Evolutionary conservation across 1,140 invertebrate genomes (phyloP), one percentile per base, ranked within the genome.

Genomic region (Leptoteleia sp.): DNA sequence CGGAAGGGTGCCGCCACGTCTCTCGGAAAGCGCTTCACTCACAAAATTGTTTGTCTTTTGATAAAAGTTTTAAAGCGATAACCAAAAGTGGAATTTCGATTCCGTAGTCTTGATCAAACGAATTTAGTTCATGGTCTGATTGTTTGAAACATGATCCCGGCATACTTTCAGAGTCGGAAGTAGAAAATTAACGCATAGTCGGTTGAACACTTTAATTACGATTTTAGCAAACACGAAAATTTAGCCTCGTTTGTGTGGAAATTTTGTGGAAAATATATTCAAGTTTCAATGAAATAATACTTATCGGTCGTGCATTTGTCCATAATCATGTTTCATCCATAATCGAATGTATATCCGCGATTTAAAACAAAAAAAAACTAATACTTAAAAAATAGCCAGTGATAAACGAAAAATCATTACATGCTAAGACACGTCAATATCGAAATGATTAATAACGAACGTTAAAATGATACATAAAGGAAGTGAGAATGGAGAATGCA

Each of bases 311-410:
- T 54, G 31, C 67, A 78, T 71, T 72, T 78, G 64, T 73, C 19
- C 50, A 75, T 79, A 57, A 79, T 79, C 62, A 75, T 64, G 57
- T 70, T 75, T 79, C 76, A 75, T 73, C 48, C 68, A 59, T 79
- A 75, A 73, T 77, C 48, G 47, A 79, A 47, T 70, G 70, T 73
- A 79, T 70, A 79, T 67, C 42, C 29, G 57, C 64, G 50, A 73
- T 71, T 73, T n/a, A n/a, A n/a, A n/a, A n/a, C n/a, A n/a, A n/a
- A n/a, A 22, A 73, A 79, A 59, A 70, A 61, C n/a, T 75, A 65
- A 50, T 79, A 70, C 48, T 62, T 70, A 70, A 68, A n/a, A 59
- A 62, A 71, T 72, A 79, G 61, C 38, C 54, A 73, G 68, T 62
- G 76, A 68, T 72, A 73, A 72, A 72, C 29, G 29, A 54, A 61